Percentiles rank a stretch among this genome's conserved stretches.
These are phyloP conservation scores for Boloria selene DNA, from an alignment of 2,888 invertebrate genomes.

Conservation along the genomic window DNA sequence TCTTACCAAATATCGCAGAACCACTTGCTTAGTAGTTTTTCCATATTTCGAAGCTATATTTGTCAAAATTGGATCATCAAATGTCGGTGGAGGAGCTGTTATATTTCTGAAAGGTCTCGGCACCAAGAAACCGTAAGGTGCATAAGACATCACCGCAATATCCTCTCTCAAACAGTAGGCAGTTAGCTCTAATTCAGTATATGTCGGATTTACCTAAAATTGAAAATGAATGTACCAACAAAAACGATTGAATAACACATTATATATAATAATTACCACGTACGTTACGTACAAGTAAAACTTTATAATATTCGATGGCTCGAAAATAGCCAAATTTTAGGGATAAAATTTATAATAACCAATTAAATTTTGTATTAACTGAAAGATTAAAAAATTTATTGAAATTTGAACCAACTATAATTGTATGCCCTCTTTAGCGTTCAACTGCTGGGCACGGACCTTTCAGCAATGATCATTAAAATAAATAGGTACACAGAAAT, in stretches of 20 bases:
- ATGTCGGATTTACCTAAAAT: conserved; percentile 29
- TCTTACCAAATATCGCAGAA: conserved; percentile 84
- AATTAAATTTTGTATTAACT: too few relatives aligned
- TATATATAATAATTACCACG: too few relatives aligned
- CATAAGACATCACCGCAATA: conserved; percentile 25
- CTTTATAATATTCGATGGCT: not conserved
- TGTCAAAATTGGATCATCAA: conserved; percentile 61
- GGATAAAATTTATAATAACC: too few relatives aligned
- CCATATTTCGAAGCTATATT: conserved; percentile 83
- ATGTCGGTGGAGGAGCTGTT: conserved; percentile 7
- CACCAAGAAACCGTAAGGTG: conserved; percentile 24
- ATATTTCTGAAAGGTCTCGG: conserved; percentile 13
- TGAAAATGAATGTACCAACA: not conserved
- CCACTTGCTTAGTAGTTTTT: conserved; percentile 84
- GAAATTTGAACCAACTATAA: too few relatives aligned
- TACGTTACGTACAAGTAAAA: too few relatives aligned
- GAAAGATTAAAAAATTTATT: too few relatives aligned
- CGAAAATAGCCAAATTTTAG: not conserved
- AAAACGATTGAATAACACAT: not conserved
- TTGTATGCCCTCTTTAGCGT: too few relatives aligned
- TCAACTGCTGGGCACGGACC: too few relatives aligned
- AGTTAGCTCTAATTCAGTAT: conserved; percentile 16
- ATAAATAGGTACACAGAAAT: too few relatives aligned
- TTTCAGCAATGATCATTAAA: too few relatives aligned
- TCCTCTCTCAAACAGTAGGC: conserved; percentile 26